phyloP scores from a whole-genome alignment of 1,140 invertebrate genomes.

The Monomorium pharaonis region DNA sequence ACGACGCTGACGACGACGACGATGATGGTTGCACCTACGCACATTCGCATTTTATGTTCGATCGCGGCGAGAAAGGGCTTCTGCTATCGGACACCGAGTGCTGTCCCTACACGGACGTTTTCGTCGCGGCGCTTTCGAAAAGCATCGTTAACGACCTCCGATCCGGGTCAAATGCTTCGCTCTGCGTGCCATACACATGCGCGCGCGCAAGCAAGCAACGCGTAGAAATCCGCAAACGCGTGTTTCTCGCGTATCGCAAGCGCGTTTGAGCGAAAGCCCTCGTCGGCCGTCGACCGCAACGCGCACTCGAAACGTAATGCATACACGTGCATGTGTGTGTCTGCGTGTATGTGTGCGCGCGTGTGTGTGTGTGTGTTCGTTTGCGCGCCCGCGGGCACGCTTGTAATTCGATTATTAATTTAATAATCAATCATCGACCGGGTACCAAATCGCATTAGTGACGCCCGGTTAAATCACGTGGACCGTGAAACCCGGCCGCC shows the following conservation, averaged over 20 bases:
- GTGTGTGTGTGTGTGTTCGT: neutral
- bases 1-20: neutral
- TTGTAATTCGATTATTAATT: conserved; percentile 59
- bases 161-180: conserved; percentile 51
- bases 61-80: neutral
- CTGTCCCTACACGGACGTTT: conserved; percentile 23
- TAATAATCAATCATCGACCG: conserved; percentile 57
- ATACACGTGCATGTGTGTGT: neutral
- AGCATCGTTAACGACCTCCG: conserved; percentile 50
- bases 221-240: conserved; percentile 51
- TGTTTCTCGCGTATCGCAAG: conserved; percentile 22
- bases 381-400: neutral
- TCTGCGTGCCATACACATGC: neutral
- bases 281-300: conserved; percentile 60
- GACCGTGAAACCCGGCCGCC: neutral
- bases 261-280: conserved; percentile 35
- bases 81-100: conserved; percentile 12
- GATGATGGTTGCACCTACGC: neutral
- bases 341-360: neutral
- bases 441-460: conserved; percentile 42
- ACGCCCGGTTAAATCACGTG: conserved; percentile 35
- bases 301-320: conserved; percentile 53
- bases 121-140: conserved; percentile 44
- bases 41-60: conserved; percentile 22
- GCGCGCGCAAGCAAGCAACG: neutral